Evolutionary conservation across 1,140 invertebrate genomes (phyloP).

Genomic region (Neocloeon triangulifer): DNA sequence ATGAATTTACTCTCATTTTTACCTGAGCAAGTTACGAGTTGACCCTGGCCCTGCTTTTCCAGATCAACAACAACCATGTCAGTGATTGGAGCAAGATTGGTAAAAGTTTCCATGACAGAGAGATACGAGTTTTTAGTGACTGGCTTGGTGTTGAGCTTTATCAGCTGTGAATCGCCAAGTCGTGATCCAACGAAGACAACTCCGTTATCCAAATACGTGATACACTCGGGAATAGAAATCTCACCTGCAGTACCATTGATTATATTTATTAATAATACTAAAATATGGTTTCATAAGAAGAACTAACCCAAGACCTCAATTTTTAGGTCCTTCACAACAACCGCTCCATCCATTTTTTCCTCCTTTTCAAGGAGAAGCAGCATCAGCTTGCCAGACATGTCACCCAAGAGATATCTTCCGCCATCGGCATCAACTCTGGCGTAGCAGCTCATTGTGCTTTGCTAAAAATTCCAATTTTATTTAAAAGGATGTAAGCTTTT

Average conservation of each 20-base stretch:
- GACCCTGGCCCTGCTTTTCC: slow-evolving; percentile 90
- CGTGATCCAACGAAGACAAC: slow-evolving; percentile 94
- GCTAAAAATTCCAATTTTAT: slow-evolving; percentile 28
- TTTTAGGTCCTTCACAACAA: slow-evolving; percentile 72
- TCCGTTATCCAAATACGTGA: slow-evolving; percentile 97
- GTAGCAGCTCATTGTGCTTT: slow-evolving; percentile 91
- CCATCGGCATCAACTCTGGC: slow-evolving; percentile 82
- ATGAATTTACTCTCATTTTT: no score
- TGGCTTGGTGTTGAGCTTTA: slow-evolving; percentile 67
- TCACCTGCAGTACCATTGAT: slow-evolving; percentile 34
- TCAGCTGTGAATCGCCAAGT: slow-evolving; percentile 87
- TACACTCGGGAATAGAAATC: slow-evolving; percentile 91
- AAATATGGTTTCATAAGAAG: slow-evolving; percentile 5
- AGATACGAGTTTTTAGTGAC: slow-evolving; percentile 81
- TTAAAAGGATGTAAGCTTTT: slow-evolving; percentile 1
- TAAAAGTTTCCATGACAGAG: slow-evolving; percentile 85
- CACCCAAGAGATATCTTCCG: slow-evolving; percentile 77
- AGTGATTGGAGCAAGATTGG: slow-evolving; percentile 89
- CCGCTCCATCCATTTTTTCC: slow-evolving; percentile 49
- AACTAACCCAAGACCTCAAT: slow-evolving; percentile 65
- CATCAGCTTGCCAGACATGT: slow-evolving; percentile 84
- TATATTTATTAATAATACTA: slow-evolving; percentile 1
- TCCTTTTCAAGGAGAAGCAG: slow-evolving; percentile 87
- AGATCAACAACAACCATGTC: slow-evolving; percentile 96
- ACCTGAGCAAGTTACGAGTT: slow-evolving; percentile 93